Conservation (phyloP, 2,797 vertebrate genomes). For the Tiaroga cobitis region DNA sequence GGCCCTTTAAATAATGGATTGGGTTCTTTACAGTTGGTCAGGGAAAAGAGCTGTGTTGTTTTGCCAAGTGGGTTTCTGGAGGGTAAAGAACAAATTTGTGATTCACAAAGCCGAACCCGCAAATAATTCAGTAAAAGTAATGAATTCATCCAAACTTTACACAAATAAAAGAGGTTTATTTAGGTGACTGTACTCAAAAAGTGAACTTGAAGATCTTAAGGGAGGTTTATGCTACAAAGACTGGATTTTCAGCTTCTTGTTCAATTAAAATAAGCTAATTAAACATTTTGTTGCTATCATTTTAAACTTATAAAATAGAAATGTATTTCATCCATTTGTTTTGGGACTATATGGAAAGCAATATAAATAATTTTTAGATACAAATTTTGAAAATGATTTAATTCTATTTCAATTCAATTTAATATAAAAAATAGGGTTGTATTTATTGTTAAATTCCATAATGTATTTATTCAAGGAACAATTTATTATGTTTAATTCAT, state of each 20-base stretch:
- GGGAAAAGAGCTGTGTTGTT: slow-evolving; percentile 40
- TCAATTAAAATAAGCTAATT: background rate
- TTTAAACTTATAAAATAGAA: background rate
- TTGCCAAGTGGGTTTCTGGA: slow-evolving; percentile 36
- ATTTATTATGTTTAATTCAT: background rate
- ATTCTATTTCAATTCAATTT: background rate
- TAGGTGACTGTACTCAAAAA: slow-evolving; percentile 1
- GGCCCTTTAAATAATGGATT: slow-evolving; percentile 62
- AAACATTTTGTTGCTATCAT: background rate
- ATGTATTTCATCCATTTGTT: background rate
- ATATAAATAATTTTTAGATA: background rate
- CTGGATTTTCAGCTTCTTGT: slow-evolving; percentile 1
- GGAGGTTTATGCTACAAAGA: background rate
- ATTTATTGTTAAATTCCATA: background rate
- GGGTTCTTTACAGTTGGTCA: slow-evolving; percentile 45
- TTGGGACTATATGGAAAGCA: background rate
- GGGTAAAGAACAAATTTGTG: slow-evolving; percentile 29
- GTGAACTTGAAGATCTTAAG: background rate
- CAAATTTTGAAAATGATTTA: background rate
- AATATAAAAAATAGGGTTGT: background rate
- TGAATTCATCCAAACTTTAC: slow-evolving; percentile 16
- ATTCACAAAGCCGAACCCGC: slow-evolving; percentile 8
- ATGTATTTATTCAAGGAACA: background rate
- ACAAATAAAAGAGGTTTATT: slow-evolving; percentile 4
- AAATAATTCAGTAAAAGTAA: slow-evolving; percentile 15